Evolutionary conservation across 2,113 vertebrate genomes (phyloP).

Genomic region (Pseudonaja textilis): DNA sequence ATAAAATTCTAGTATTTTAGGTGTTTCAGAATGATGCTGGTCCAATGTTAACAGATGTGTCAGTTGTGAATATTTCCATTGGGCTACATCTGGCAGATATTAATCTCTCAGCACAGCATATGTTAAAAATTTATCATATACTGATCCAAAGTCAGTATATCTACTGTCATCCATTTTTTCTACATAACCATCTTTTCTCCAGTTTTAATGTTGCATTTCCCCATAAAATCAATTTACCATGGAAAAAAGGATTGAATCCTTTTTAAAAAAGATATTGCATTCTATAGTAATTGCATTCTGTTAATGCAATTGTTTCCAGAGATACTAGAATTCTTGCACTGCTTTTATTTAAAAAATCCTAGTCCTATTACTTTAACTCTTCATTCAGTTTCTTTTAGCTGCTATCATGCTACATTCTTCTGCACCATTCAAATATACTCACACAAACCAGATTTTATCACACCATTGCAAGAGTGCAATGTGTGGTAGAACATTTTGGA

Average conservation of each 20-base stretch:
- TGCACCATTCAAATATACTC: neutral
- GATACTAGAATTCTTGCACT: neutral
- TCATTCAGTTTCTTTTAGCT: neutral
- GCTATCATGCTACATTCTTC: neutral
- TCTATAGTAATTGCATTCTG: neutral
- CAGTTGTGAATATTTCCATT: neutral
- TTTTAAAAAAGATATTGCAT: neutral
- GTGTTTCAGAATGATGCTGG: neutral
- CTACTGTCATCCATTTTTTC: neutral
- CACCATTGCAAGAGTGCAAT: neutral
- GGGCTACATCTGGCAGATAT: neutral
- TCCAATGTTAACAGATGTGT: neutral
- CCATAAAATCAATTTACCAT: neutral
- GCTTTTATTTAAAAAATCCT: neutral
- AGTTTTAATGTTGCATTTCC: neutral
- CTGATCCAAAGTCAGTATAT: neutral
- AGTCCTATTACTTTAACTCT: neutral
- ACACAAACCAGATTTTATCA: neutral
- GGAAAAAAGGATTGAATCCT: neutral
- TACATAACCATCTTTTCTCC: neutral
- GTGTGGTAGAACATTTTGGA: neutral
- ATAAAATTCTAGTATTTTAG: neutral
- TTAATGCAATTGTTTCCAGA: neutral
- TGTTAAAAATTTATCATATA: neutral
- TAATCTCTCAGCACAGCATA: neutral